Conservation (phyloP, 2,888 invertebrate genomes). For the Macaria notata region DNA sequence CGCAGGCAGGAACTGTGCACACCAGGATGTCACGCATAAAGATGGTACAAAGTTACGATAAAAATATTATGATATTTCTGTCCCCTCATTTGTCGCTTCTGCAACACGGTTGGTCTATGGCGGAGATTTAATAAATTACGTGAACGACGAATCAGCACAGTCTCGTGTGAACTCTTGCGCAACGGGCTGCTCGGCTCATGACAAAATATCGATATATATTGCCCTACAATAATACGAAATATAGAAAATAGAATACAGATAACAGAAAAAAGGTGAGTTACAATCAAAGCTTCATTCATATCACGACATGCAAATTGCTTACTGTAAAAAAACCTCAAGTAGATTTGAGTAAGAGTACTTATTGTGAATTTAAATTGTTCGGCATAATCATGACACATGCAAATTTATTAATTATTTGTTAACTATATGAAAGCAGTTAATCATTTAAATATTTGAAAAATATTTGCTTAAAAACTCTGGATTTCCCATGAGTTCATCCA, state of each 20-base stretch:
- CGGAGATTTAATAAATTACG: slow-evolving; percentile 75
- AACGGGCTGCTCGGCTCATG: slow-evolving; percentile 58
- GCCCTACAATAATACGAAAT: not conserved
- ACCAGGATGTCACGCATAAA: slow-evolving; percentile 27
- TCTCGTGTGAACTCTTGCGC: slow-evolving; percentile 73
- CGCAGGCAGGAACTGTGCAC: slow-evolving; percentile 26
- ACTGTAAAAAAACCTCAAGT: too few species aligned
- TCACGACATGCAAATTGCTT: too few species aligned
- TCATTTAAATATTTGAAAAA: too few species aligned
- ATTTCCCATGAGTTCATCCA: slow-evolving; percentile 9
- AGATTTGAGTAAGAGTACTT: too few species aligned
- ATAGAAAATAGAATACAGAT: slow-evolving; percentile 12
- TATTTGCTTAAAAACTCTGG: not conserved
- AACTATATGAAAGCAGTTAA: not conserved
- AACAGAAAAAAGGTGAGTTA: slow-evolving; percentile 22
- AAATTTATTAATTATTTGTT: too few species aligned
- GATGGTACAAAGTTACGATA: slow-evolving; percentile 8
- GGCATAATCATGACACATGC: too few species aligned
- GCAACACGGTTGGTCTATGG: slow-evolving; percentile 44
- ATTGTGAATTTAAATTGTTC: too few species aligned
- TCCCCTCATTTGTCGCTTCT: slow-evolving; percentile 19
- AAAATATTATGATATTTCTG: slow-evolving; percentile 5
- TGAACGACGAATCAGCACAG: slow-evolving; percentile 67
- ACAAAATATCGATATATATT: slow-evolving; percentile 2
- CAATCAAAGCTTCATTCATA: too few species aligned